Evolutionary conservation across 2,888 invertebrate species (phyloP), one percentile per base, ranked within the genome.

Genomic region (Bombylius major): DNA sequence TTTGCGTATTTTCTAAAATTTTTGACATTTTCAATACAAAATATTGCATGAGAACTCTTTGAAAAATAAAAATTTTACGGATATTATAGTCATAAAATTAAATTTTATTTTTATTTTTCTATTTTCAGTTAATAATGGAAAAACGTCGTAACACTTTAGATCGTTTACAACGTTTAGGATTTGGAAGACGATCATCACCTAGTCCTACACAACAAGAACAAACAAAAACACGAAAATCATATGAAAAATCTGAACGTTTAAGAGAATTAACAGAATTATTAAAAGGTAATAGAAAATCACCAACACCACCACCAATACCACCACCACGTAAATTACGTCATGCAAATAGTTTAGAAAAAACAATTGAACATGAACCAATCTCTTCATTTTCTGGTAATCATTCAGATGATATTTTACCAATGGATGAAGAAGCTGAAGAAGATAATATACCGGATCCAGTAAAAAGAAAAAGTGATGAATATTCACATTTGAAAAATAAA

Each of bases 211-310:
- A 63, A 51, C 49, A 47, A 8, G 54, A 60, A 0, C 65, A 65
- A 49, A 51, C 56, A 12, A 51, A 48, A 1, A 63, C 68, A 58
- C 66, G 67, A 50, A 72, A 70, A 60, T 65, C 69, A 23, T 65
- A 82, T 68, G 84, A 85, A 69, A 85, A 85, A 72, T 82, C 88
- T 61, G 86, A 87, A 72, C 77, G 82, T 58, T 76, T 86, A 57
- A 79, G 80, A 60, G 88, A 89, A 71, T 78, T 90, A 67, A 89
- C 89, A 55, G 88, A 89, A 72, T 80, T 86, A 62, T 78, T 90
- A 60, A 84, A 86, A 72, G 83, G 83, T 62, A 75, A 65, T 57
- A 66, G 70, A 48, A 67, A 67, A 42, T 70, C 80, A n/a, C 78
- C 79, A n/a, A 78, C 78, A 56, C 80, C 80, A 52, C 80, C 80